phyloP scores from a whole-genome alignment of 2,888 invertebrate genomes.

The Folsomia manolachei region DNA sequence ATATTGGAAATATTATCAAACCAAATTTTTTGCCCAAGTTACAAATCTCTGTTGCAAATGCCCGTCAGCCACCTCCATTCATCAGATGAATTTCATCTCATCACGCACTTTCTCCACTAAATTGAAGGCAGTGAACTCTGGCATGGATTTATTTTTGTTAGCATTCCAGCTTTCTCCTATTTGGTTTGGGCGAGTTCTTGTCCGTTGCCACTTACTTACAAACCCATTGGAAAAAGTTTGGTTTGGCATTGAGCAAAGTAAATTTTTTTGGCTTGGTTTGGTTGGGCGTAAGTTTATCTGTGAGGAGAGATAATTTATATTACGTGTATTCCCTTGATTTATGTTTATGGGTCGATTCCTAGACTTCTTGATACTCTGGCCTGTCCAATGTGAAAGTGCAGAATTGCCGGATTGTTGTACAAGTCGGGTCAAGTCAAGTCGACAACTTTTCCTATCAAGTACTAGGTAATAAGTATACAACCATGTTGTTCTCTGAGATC shows the following conservation, averaged over 20 bases:
- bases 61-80: no score
- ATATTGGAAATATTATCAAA: no score
- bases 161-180: no score
- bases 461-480: no score
- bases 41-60: no score
- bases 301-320: background rate
- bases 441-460: background rate
- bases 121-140: no score
- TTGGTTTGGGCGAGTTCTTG: background rate
- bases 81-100: no score
- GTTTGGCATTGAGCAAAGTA: slow-evolving; percentile 3
- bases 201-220: background rate
- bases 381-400: background rate
- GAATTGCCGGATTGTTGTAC: slow-evolving; percentile 5
- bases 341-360: slow-evolving; percentile 9
- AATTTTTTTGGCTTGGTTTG: background rate
- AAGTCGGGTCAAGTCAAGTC: no score
- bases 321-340: slow-evolving; percentile 8
- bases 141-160: no score
- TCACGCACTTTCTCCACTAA: no score
- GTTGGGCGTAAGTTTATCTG: background rate
- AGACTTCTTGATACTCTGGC: background rate
- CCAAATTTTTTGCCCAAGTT: no score
- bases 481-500: background rate
- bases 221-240: background rate